Percentiles rank a stretch among this genome's conserved stretches.
Evolutionary conservation across 1,140 invertebrate genomes (phyloP).

Genomic region (Macrosteles quadrilineatus): DNA sequence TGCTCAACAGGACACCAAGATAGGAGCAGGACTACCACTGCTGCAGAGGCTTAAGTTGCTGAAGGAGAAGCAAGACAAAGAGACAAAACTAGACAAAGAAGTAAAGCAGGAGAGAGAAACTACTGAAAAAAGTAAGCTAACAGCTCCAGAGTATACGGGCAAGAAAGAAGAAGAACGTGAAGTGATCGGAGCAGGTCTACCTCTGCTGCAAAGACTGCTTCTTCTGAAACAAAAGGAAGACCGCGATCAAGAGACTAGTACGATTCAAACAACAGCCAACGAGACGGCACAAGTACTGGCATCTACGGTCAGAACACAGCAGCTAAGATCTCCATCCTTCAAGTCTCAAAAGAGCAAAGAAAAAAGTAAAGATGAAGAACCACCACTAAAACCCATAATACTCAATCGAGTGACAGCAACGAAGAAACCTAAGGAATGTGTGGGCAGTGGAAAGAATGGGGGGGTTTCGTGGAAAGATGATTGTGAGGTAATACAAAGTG

Average conservation of each 20-base stretch:
- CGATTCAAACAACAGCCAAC: slow-evolving; percentile 43
- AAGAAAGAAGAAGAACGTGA: slow-evolving; percentile 52
- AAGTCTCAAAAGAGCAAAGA: background rate
- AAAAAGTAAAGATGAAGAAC: slow-evolving; percentile 15
- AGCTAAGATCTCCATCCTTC: slow-evolving; percentile 27
- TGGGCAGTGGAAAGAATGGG: background rate
- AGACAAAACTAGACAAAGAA: slow-evolving; percentile 65
- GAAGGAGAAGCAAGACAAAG: slow-evolving; percentile 80
- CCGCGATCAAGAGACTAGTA: slow-evolving; percentile 57
- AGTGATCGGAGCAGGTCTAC: slow-evolving; percentile 69
- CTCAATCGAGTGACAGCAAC: background rate
- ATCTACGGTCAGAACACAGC: slow-evolving; percentile 39
- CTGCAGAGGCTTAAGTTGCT: slow-evolving; percentile 68
- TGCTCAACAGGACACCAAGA: slow-evolving; percentile 57
- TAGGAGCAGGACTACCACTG: slow-evolving; percentile 69
- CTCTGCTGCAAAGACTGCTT: slow-evolving; percentile 75
- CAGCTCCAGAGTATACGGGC: slow-evolving; percentile 45
- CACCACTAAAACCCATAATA: slow-evolving; percentile 3
- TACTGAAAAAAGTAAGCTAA: slow-evolving; percentile 55
- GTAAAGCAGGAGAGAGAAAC: slow-evolving; percentile 62
- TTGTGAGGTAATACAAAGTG: background rate
- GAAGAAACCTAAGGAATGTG: background rate
- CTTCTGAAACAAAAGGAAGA: slow-evolving; percentile 80
- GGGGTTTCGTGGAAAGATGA: slow-evolving; percentile 17
- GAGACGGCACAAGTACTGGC: slow-evolving; percentile 36